Conservation (phyloP, 2,797 vertebrate genomes). For the Anisognathus igniventris region DNA sequence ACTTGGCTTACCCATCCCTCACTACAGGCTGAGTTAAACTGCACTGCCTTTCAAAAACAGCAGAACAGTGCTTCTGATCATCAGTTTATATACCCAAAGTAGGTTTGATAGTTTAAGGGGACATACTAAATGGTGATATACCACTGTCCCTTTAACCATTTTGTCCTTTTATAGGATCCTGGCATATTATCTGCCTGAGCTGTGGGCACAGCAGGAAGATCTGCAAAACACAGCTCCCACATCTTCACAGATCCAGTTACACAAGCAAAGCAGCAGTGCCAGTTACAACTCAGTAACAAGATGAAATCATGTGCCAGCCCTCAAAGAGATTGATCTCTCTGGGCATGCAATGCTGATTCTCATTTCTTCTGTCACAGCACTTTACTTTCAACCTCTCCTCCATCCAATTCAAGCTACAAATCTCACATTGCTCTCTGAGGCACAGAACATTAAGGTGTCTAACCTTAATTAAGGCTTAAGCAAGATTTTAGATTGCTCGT, state of each 20-base stretch:
- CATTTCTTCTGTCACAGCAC: background rate
- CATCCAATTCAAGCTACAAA: background rate
- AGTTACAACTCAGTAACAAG: background rate
- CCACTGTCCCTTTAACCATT: background rate
- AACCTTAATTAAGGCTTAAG: slow-evolving; percentile 20
- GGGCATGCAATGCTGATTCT: background rate
- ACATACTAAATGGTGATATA: background rate
- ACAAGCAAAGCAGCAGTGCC: background rate
- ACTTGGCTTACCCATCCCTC: background rate
- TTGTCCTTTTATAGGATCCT: background rate
- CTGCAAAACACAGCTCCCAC: background rate
- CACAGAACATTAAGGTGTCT: background rate
- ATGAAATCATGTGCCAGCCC: background rate
- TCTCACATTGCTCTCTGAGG: background rate
- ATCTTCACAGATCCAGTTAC: background rate
- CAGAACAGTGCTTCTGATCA: background rate
- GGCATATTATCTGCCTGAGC: background rate
- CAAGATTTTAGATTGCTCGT: background rate
- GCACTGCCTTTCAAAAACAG: background rate
- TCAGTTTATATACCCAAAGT: background rate
- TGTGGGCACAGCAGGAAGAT: background rate
- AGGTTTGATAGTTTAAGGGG: background rate
- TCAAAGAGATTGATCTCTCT: background rate
- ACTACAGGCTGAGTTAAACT: background rate
- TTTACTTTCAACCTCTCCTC: background rate